phyloP scores from a whole-genome alignment of 2,113 vertebrate genomes.

The Chaetura pelagica region DNA sequence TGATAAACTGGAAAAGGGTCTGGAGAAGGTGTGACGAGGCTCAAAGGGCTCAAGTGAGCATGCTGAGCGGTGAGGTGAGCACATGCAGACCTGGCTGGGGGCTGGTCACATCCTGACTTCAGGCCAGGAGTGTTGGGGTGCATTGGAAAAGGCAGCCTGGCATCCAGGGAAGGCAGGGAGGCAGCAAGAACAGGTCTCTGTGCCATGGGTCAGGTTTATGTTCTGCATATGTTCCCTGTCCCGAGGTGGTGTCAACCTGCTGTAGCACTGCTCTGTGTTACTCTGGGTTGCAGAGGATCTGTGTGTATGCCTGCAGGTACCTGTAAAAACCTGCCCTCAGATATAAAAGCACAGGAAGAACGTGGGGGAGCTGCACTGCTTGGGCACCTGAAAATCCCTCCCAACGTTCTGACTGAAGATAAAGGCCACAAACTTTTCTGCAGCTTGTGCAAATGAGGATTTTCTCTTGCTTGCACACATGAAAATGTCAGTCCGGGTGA shows the following conservation, averaged over 20 bases:
- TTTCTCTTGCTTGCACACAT: neutral
- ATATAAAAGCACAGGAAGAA: neutral
- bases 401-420: neutral
- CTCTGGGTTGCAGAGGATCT: neutral
- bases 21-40: rapidly evolving
- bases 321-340: neutral
- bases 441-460: neutral
- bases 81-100: neutral
- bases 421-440: neutral
- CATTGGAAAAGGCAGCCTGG: neutral
- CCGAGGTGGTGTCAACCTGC: neutral
- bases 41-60: rapidly evolving
- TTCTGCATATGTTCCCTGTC: neutral
- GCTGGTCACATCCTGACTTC: neutral
- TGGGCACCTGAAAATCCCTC: neutral
- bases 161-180: neutral
- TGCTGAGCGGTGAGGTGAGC: neutral
- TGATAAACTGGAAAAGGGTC: neutral
- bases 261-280: too few relatives aligned
- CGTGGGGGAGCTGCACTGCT: neutral
- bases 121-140: neutral
- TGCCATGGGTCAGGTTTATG: neutral
- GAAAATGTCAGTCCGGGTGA: neutral
- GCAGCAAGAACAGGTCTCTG: too few relatives aligned
- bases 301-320: neutral